Base-by-base conservation (phyloP, 2,113 vertebrate genomes). In the Bufo bufo region DNA sequence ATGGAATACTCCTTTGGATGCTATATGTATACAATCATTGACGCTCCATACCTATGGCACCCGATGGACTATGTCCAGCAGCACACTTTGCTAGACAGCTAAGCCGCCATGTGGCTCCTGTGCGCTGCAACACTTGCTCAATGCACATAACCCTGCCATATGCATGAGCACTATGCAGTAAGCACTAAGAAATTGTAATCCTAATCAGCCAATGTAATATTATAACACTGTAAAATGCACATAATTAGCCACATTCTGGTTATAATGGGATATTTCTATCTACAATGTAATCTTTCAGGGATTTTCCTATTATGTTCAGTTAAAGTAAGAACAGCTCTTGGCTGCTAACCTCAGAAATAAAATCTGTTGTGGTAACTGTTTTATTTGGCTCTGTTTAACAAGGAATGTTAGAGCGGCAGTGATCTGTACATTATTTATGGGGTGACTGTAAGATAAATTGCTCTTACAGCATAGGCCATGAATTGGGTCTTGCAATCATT, bases 311-410 rank as follows among this genome's bases (percentile, higher is more conserved):
- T 74, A 58, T 77, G 19, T 63, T 65, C 33, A 13, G 69, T 85
- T 45, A 47, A 33, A 54, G 16, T 84, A 61, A 33, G 45, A 59
- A 85, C 54, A 52, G 58, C 45, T 77, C 47, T 23, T 78, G 74
- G 58, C 74, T 65, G 43, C 72, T 61, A 59, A 49, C 43, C 72
- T 50, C 19, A 77, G 72, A 78, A 78, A 86, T 47, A 77, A 63
- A 86, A 65, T 86, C 65, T 63, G 59, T 65, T 85, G 72, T 59
- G 74, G 47, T 86, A 49, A 86, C 59, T 86, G 47, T 65, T 61
- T 61, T 9, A 75, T 75, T 77, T 78, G 85, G 56, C 45, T n/a
- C 43, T 65, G 6, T 77, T 17, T 86, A 78, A 52, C 45, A 58
- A 77, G 61, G 20, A 77, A 85, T 59, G 58, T 47, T 78, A 77